These are phyloP conservation scores for Germaria angustata DNA, from an alignment of 2,888 invertebrate genomes.

Conservation along the genomic window DNA sequence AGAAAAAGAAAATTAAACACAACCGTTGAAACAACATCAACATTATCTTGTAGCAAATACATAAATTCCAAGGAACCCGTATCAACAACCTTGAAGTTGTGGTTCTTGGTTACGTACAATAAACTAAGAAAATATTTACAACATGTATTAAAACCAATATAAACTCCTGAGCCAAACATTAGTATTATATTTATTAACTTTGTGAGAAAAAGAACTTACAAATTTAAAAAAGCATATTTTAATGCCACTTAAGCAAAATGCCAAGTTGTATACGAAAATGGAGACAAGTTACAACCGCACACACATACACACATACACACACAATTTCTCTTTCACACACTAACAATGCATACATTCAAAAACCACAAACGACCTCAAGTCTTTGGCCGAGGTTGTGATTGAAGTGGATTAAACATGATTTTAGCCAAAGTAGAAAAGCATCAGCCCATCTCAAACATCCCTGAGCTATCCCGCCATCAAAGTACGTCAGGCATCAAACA, in stretches of 20 bases:
- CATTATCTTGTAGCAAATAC: background rate
- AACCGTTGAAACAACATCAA: background rate
- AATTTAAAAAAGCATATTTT: background rate
- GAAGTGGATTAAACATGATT: conserved; percentile 56
- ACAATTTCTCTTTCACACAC: background rate
- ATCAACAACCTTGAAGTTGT: conserved; percentile 62
- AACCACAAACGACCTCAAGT: conserved; percentile 56
- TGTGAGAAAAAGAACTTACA: background rate
- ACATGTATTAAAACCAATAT: conserved; percentile 48
- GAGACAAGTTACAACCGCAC: background rate
- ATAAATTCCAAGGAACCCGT: conserved; percentile 50
- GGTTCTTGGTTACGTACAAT: conserved; percentile 10
- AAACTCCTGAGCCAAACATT: conserved; percentile 37
- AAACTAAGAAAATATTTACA: conserved; percentile 20
- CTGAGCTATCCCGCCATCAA: background rate
- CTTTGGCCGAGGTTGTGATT: conserved; percentile 39
- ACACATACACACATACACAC: background rate
- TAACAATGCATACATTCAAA: background rate
- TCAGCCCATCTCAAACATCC: conserved; percentile 45
- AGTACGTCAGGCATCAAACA: conserved; percentile 8
- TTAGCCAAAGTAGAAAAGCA: conserved; percentile 22
- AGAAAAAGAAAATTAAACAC: conserved; percentile 8
- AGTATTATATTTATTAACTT: background rate
- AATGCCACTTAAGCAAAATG: conserved; percentile 32
- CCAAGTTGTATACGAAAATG: conserved; percentile 15